Base-by-base conservation (phyloP, 2,113 vertebrate genomes). In the Hippocampus barbouri region DNA sequence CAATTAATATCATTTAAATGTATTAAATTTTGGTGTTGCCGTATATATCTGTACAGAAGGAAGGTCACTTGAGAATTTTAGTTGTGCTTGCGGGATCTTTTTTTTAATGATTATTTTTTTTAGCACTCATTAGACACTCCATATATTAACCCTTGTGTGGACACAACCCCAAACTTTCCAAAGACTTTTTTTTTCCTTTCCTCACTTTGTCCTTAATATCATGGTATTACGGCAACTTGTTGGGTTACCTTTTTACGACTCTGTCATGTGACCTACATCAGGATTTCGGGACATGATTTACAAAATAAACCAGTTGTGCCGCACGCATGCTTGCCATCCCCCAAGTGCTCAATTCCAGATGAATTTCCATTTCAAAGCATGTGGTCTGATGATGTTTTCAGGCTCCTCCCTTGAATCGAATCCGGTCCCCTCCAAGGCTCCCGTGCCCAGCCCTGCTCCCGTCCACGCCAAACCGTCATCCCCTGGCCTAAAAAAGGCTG, bases 401-500 rank as follows among this genome's bases (percentile, higher is more conserved):
- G 68, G 30, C 25, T 20, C 53, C 30, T 40, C 63, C 23, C 71
- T 69, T 11, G 80, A 83, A 51, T 69, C 54, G 69, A 71, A 79
- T 69, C 63, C 64, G 30, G 78, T 45, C 73, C 83, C 74, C 0
- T 8, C 5, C 51, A 80, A 85, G 0, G 8, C 30, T 40, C 76
- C 51, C 2, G 56, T 23, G 0, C 45, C 73, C 0, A 20, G 63
- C 23, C 73, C 62, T 0, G 68, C 54, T 18, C 64, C 62, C 0
- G 54, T 23, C 34, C 53, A 41, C 4, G 21, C 20, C 51, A 69
- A 43, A 57, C 4, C 71, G 20, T 73, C 71, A 0, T 61, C 86
- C 21, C 83, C 82, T 0, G 71, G 81, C 12, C 38, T 73, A 49
- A 90, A 23, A 62, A 87, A 73, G 66, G 21, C 75, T 21, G 84